Conservation (phyloP, 1,140 invertebrate genomes). For the Stegodyphus mimosarum region DNA sequence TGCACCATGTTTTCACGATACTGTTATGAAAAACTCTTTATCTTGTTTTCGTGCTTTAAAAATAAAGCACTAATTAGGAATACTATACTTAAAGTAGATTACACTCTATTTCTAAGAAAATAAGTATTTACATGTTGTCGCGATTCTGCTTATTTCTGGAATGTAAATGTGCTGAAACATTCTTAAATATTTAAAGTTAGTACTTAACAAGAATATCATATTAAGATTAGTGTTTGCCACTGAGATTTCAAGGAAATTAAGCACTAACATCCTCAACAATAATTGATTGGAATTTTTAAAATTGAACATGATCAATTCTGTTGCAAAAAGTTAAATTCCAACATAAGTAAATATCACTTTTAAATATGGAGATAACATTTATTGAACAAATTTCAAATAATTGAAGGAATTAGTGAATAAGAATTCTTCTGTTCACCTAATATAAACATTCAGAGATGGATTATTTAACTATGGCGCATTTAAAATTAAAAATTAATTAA, state of each 20-base stretch:
- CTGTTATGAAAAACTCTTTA: too few species aligned
- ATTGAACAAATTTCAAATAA: neutral
- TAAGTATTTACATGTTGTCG: neutral
- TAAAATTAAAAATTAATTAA: too few species aligned
- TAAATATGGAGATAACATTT: neutral
- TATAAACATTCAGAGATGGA: too few species aligned
- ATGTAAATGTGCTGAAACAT: neutral
- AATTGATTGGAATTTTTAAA: slow-evolving; percentile 53
- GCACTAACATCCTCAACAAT: slow-evolving; percentile 22
- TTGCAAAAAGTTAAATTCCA: too few species aligned
- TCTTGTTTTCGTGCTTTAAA: too few species aligned
- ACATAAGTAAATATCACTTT: neutral
- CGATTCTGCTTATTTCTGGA: neutral
- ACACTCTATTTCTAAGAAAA: neutral
- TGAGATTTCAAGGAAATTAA: slow-evolving; percentile 28
- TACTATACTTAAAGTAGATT: neutral
- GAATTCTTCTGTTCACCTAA: too few species aligned
- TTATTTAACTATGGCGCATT: too few species aligned
- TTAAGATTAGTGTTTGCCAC: neutral
- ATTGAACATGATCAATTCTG: slow-evolving; percentile 26
- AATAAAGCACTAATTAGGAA: neutral
- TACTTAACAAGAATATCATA: neutral
- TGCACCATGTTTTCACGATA: neutral
- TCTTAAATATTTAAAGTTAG: neutral
- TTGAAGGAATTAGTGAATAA: too few species aligned